phyloP scores from a whole-genome alignment of 2,888 invertebrate genomes.

The Fragum sueziense region DNA sequence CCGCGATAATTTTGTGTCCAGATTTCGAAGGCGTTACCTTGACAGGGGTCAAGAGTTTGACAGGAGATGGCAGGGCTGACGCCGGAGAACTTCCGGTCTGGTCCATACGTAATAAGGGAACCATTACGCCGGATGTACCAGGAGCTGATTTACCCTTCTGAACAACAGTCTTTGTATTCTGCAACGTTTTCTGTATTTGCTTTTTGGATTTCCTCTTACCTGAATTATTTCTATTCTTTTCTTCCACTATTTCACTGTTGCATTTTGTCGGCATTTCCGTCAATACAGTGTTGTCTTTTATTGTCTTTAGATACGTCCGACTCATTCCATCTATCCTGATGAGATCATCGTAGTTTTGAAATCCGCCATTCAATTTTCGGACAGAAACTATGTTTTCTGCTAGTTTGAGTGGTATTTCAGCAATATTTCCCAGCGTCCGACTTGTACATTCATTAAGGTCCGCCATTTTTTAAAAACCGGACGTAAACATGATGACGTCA shows the following conservation, averaged over 20 bases:
- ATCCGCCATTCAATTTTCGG: background rate
- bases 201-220: background rate
- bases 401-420: background rate
- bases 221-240: background rate
- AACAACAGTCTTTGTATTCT: background rate
- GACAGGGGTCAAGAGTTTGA: background rate
- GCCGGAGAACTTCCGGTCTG: background rate
- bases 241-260: background rate
- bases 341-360: conserved; percentile 4
- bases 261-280: background rate
- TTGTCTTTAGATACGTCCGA: background rate
- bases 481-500: conserved; percentile 18
- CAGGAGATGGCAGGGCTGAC: background rate
- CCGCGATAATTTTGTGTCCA: conserved; percentile 1
- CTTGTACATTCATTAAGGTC: conserved; percentile 3
- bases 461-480: background rate
- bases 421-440: background rate
- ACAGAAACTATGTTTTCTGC: background rate
- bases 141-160: background rate
- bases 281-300: background rate
- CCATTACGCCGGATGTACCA: background rate
- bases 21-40: conserved; percentile 3
- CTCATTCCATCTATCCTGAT: background rate
- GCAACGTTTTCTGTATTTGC: background rate
- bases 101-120: conserved; percentile 1